phyloP scores from a whole-genome alignment of 2,888 invertebrate species.

The Phoronis australis region DNA sequence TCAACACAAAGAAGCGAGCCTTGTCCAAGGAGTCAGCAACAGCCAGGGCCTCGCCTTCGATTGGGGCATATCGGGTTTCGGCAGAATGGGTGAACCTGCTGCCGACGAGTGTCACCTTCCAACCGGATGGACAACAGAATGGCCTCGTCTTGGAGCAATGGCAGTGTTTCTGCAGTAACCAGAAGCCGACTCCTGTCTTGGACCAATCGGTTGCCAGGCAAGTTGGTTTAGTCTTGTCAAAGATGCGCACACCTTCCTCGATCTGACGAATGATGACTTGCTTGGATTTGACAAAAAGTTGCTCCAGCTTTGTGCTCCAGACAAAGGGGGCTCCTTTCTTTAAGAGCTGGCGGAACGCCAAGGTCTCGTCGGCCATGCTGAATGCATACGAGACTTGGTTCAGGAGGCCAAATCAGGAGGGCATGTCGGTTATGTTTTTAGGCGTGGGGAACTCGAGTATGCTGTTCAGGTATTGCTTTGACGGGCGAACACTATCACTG shows the following conservation, averaged over 20 bases:
- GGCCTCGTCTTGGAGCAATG: conserved; percentile 29
- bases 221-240: conserved; percentile 21
- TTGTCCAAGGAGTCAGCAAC: too few species aligned
- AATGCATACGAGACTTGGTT: conserved; percentile 23
- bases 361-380: conserved; percentile 21
- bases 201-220: too few species aligned
- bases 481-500: conserved; percentile 15
- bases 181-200: too few species aligned
- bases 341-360: conserved; percentile 21
- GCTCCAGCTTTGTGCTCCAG: conserved; percentile 12
- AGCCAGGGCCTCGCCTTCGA: too few species aligned
- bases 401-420: conserved; percentile 29
- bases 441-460: conserved; percentile 22
- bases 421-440: conserved; percentile 18
- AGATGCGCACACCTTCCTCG: conserved; percentile 15
- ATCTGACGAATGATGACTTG: conserved; percentile 7
- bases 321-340: conserved; percentile 16
- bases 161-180: too few species aligned
- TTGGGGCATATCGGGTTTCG: too few species aligned
- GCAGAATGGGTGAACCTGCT: too few species aligned
- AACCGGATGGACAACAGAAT: too few species aligned
- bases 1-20: too few species aligned
- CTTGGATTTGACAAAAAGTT: conserved; percentile 10
- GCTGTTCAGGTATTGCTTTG: conserved; percentile 14
- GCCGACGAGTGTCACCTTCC: too few species aligned